Evolutionary conservation across 2,888 invertebrate species (phyloP).

Genomic region (Drosophila anomalipes): DNA sequence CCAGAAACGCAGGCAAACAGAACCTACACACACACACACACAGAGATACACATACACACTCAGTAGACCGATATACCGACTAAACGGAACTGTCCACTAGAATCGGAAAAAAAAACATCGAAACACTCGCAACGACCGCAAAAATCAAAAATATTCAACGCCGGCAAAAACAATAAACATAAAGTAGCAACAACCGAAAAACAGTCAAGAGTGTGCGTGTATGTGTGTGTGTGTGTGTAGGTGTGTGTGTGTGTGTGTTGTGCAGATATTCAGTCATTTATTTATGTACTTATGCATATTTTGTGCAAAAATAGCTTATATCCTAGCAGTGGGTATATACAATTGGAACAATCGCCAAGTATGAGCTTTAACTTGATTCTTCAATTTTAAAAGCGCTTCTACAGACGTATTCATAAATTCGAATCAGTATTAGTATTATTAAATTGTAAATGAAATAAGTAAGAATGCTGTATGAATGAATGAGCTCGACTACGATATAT

Average conservation of each 20-base stretch:
- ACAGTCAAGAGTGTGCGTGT: slow-evolving; percentile 9
- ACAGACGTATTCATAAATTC: neutral
- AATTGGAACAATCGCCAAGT: neutral
- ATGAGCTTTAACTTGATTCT: neutral
- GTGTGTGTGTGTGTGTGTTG: slow-evolving; percentile 22
- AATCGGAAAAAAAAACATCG: slow-evolving; percentile 54
- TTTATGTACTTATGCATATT: slow-evolving; percentile 78
- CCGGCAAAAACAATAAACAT: slow-evolving; percentile 5
- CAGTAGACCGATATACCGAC: slow-evolving; percentile 1
- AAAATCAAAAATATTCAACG: slow-evolving; percentile 63
- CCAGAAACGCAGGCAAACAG: slow-evolving; percentile 13
- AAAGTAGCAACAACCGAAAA: slow-evolving; percentile 9
- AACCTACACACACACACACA: neutral
- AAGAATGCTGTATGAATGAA: neutral
- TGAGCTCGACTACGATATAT: neutral
- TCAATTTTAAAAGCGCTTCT: neutral
- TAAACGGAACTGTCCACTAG: slow-evolving; percentile 22
- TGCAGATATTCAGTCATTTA: slow-evolving; percentile 56
- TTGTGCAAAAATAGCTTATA: slow-evolving; percentile 58
- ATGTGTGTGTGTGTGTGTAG: slow-evolving; percentile 9
- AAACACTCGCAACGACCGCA: slow-evolving; percentile 60
- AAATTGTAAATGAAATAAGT: neutral
- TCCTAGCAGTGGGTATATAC: neutral
- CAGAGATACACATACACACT: slow-evolving; percentile 2
- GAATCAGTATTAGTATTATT: neutral